Conservation (phyloP, 2,113 vertebrate genomes). For the Cryptomyrus ogoouensis region DNA sequence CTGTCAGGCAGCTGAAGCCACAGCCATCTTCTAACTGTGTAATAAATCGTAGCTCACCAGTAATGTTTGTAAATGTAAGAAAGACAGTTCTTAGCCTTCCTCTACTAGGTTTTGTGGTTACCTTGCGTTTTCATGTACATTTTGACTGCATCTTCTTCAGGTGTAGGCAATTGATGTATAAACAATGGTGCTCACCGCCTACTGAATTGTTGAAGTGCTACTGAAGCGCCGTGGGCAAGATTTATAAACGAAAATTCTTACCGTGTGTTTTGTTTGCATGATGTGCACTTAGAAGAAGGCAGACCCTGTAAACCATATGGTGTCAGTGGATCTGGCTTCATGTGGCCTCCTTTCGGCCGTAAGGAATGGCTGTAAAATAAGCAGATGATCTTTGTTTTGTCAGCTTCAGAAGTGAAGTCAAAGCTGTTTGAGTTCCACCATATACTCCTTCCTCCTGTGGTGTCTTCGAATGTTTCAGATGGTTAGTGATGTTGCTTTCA, state of each 20-base stretch:
- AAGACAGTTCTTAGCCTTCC: background rate
- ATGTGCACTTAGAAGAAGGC: background rate
- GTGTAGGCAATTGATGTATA: background rate
- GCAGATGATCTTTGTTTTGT: background rate
- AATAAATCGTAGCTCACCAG: background rate
- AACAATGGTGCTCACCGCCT: background rate
- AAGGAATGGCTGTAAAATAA: conserved; percentile 7
- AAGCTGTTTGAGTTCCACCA: background rate
- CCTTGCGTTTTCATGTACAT: background rate
- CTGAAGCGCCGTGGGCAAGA: background rate
- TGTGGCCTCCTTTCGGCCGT: background rate
- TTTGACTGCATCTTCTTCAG: background rate
- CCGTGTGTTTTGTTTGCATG: background rate
- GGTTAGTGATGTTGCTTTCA: background rate
- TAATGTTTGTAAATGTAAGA: background rate
- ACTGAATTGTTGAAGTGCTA: background rate
- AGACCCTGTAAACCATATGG: background rate
- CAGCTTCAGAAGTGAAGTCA: background rate
- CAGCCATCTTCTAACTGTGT: background rate
- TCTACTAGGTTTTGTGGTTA: background rate
- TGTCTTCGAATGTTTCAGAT: background rate
- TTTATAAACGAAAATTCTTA: background rate
- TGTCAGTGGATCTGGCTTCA: background rate
- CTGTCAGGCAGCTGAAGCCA: background rate
- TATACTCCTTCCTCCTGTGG: background rate